Evolutionary conservation across 2,888 invertebrate genomes (phyloP), one percentile per base, ranked within the genome.

Genomic region (Tetheella fluctuosa): DNA sequence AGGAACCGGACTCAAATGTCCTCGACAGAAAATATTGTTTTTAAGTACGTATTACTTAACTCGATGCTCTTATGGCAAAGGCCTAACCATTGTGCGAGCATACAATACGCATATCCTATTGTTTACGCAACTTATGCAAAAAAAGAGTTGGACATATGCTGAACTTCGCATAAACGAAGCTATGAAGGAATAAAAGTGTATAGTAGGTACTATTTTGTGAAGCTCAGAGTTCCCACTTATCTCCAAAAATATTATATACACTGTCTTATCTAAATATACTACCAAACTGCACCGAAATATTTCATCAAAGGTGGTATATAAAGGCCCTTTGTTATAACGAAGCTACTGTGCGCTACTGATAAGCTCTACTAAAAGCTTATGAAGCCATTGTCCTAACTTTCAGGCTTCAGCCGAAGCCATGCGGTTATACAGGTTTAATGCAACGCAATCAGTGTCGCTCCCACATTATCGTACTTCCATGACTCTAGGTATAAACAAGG

Each of bases 61-160:
- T 54, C 13, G 42, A 39, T 4, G 17, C 7, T 30, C 17, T 54
- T n/a, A 17, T 20, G 12, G 48, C 20, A 48, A 48, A 48, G 20
- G 48, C 30, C 34, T 55, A 34, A 55, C 55, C 55, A 55, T 55
- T 55, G 34, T 54, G 54, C 10, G 30, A 54, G 15, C 15, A 12
- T 37, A 55, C 55, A 55, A 55, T 53, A 23, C 53, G 13, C 34
- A 55, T 13, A 8, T 34, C 1, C 55, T 34, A 55, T 55, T 55
- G 37, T 55, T 55, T 23, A 34, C 55, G 34, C n/a, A 55, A 37
- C 37, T 55, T 48, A 48, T 48, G 48, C 20, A 48, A 20, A 48
- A 48, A 48, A 48, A 48, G 10, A 20, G 20, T 48, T 48, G 48
- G 48, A 20, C 48, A 48, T 8, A 7, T 48, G 17, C 20, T 48